These are phyloP conservation scores for Ascidia mentula DNA, from an alignment of 23 tunicate genomes.

Conservation along the genomic window DNA sequence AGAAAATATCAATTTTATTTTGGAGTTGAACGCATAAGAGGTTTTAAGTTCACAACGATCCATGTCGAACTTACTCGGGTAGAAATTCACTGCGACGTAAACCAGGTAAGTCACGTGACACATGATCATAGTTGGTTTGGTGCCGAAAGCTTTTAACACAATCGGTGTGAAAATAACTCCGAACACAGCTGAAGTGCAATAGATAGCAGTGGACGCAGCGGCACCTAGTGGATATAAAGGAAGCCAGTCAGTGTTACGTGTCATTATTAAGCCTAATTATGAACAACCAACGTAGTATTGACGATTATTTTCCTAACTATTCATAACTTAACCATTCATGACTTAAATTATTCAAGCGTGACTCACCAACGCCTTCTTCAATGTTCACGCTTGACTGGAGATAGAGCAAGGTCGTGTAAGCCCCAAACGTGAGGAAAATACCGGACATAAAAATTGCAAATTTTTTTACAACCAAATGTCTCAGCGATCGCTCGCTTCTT, in stretches of 20 bases:
- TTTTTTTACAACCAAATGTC: background rate
- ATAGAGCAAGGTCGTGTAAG: background rate
- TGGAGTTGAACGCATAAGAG: no score
- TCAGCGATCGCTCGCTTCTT: background rate
- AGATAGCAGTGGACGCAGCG: background rate
- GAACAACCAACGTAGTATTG: no score
- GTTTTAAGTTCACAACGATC: no score
- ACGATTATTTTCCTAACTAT: no score
- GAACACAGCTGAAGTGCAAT: constrained; percentile 17
- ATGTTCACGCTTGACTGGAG: constrained; percentile 11
- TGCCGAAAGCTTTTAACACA: background rate
- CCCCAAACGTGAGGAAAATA: background rate
- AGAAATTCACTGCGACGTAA: constrained; percentile 10
- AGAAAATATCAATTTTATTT: no score
- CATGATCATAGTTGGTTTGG: background rate
- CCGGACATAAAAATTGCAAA: constrained; percentile 4
- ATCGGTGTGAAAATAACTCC: constrained; percentile 15
- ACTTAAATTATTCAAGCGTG: no score
- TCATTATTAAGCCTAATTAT: no score
- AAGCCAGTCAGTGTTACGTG: background rate
- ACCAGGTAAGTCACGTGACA: constrained; percentile 5
- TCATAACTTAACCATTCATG: no score
- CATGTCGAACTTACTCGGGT: constrained; percentile 10
- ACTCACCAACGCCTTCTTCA: background rate
- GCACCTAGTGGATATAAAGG: background rate